Evolutionary conservation across 64 coral and sea anemone genomes (phyloP), one percentile per base, ranked within the genome.

Genomic region (Hydrozoanthus tunicans): DNA sequence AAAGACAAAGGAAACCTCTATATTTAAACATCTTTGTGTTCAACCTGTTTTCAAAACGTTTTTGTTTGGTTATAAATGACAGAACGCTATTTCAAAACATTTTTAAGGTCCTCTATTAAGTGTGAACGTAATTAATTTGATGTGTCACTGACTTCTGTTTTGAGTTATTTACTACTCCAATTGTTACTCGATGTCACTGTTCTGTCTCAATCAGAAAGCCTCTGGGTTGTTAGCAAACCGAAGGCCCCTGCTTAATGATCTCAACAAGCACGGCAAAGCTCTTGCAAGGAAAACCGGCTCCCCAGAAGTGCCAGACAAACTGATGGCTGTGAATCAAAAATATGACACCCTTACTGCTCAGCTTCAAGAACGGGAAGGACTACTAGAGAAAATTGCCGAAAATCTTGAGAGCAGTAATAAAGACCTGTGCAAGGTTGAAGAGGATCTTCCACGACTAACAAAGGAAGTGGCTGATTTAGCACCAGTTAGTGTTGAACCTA

Each of bases 211-310:
- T 1, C 58, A 98, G 96, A 95, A 95, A 98, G 89, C 91, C 17
- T 53, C 91, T 60, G 91, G 85, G 17, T 70, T 93, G 11, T 66
- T 98, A 58, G 75, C 93, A 15, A 95, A 90, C 26, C 91, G 89
- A 20, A 86, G 72, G 53, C 94, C 96, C 57, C 78, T 79, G 1
- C n/a, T 98, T n/a, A 69, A 86, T 17, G 92, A 93, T 32, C 86
- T 98, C 63, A 92, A 91, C n/a, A 90, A 93, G 56, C 84, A 93
- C 60, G 96, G 96, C 51, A 93, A 93, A 85, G 83, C 71, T 79
- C 79, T 98, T n/a, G 92, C 94, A 64, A 91, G 95, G 20, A 91
- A 91, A 62, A 95, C 94, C 11, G 89, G 94, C 9, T 78, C 89
- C 15, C 91, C 96, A 51, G 89, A 95, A 17, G 92, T 91, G 4